These are phyloP conservation scores for Rhabdomys dilectus DNA, from an alignment of 2,113 vertebrate genomes.

Conservation along the genomic window DNA sequence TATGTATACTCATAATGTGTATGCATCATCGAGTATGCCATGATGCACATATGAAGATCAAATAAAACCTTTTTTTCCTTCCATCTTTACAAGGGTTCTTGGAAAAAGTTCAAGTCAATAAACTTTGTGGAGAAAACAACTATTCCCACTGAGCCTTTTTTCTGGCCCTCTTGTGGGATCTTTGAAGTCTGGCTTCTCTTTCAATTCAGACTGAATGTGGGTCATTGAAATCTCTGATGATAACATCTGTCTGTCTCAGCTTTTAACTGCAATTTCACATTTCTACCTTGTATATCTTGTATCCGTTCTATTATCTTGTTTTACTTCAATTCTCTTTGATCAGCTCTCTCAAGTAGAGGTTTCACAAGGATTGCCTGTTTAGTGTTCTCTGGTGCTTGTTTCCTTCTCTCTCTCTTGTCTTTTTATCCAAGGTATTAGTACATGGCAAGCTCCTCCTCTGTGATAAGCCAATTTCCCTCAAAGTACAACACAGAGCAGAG, in stretches of 20 bases:
- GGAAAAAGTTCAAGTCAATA: neutral
- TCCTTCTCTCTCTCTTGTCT: neutral
- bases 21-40: neutral
- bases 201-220: neutral
- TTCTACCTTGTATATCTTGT: neutral
- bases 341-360: neutral
- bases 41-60: neutral
- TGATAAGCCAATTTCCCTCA: accelerated
- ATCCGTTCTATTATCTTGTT: neutral
- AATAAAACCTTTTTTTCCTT: neutral
- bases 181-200: neutral
- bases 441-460: accelerated
- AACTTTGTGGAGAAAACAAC: neutral
- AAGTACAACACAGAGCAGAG: accelerated
- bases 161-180: neutral
- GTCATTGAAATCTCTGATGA: neutral
- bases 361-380: neutral
- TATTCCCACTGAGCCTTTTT: neutral
- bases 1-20: neutral
- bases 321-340: neutral
- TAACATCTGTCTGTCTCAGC: neutral
- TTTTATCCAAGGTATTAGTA: neutral
- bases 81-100: too few relatives aligned
- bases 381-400: neutral
- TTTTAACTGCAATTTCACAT: neutral